Evolutionary conservation across 1,140 invertebrate genomes (phyloP), one percentile per base, ranked within the genome.

Genomic region (Venturia canescens): DNA sequence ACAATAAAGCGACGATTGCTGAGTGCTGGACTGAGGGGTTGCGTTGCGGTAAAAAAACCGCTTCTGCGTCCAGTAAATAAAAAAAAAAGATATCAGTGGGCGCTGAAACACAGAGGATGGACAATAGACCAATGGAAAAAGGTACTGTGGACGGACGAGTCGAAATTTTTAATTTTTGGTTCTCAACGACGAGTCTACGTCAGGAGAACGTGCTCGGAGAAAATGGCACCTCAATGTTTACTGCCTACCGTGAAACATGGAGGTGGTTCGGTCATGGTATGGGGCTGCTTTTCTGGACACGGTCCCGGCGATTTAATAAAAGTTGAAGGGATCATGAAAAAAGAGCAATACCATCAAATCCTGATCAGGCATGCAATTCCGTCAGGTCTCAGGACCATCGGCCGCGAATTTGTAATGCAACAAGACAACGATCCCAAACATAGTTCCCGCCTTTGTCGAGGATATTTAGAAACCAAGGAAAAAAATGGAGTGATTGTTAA

Each of bases 161-260:
- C 82, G 38, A n/a, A n/a, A n/a, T n/a, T n/a, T n/a, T n/a, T n/a
- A 87, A 84, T 85, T 79, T 86, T 86, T 75, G 81, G 82, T 21
- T 72, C 63, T n/a, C 53, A 81, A 50, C 23, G 85, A 29, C 71
- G 82, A 66, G 29, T 31, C 1, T 69, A 21, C 16, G 66, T 69
- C 3, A 29, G 27, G 16, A 69, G 27, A 31, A 69, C 1, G 7
- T 2, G 29, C 21, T 29, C 66, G 3, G 66, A 69, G 11, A 69
- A 31, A 69, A 69, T 69, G 66, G 29, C 66, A 31, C 29, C 66
- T 7, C 29, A 69, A 18, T 69, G 27, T 11, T 69, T 69, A 31
- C 16, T 69, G 29, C 66, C 66, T 15, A 69, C 66, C 1, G 50
- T 53, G 7, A 53, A 53, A 9, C 50, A 53, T 53, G 50, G 50